Percentiles rank a stretch among this genome's conserved stretches.
Evolutionary conservation across 2,888 invertebrate species (phyloP).

Genomic region (Autographa pulchrina): DNA sequence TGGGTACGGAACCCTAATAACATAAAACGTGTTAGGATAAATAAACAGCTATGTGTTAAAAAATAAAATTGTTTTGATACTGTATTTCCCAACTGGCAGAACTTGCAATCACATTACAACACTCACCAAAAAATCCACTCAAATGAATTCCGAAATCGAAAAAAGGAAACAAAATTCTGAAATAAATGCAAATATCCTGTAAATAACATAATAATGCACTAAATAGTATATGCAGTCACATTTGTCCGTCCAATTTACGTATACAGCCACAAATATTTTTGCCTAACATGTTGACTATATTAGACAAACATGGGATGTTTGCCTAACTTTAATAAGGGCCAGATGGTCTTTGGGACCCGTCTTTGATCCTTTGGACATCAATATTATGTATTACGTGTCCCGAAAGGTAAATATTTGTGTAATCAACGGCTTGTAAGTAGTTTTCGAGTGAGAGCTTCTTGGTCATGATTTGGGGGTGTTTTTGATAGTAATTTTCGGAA

Average conservation of each 20-base stretch:
- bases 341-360: slow-evolving; percentile 29
- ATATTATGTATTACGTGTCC: slow-evolving; percentile 47
- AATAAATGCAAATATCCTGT: background rate
- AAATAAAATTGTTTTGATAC: too few species aligned
- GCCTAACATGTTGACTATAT: slow-evolving; percentile 25
- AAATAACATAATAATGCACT: background rate
- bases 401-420: slow-evolving; percentile 54
- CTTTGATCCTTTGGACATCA: slow-evolving; percentile 37
- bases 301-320: slow-evolving; percentile 52
- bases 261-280: slow-evolving; percentile 47
- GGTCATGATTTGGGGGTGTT: background rate
- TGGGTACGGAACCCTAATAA: too few species aligned
- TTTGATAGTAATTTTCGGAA: background rate
- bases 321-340: slow-evolving; percentile 52
- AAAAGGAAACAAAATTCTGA: background rate
- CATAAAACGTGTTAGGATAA: too few species aligned
- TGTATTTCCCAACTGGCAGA: too few species aligned
- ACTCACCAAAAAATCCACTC: too few species aligned
- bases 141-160: too few species aligned
- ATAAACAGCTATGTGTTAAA: too few species aligned
- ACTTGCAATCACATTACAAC: too few species aligned
- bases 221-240: background rate
- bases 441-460: background rate
- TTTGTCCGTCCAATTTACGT: slow-evolving; percentile 19
- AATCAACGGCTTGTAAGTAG: slow-evolving; percentile 34